phyloP scores from a whole-genome alignment of 2,797 vertebrate species.

The Spinus pinus region DNA sequence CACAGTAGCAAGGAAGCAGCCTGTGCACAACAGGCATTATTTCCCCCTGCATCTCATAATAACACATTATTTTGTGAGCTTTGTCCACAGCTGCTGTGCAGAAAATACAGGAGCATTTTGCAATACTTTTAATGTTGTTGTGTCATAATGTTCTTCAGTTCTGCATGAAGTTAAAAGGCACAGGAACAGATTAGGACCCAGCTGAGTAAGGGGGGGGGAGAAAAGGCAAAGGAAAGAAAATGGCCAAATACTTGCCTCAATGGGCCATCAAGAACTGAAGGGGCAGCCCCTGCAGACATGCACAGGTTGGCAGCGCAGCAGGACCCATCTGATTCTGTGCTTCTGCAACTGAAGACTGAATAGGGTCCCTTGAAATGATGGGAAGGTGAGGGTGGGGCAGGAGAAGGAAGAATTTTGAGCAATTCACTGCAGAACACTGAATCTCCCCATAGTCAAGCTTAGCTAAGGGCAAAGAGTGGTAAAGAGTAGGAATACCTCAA shows the following conservation, averaged over 20 bases:
- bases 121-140: background rate
- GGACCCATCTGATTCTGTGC: background rate
- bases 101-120: background rate
- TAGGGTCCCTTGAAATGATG: background rate
- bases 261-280: background rate
- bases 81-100: background rate
- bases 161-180: background rate
- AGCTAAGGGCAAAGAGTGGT: background rate
- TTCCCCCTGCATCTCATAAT: background rate
- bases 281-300: background rate
- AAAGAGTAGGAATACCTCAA: background rate
- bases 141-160: background rate
- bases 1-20: background rate
- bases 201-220: rapidly evolving
- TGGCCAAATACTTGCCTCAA: background rate
- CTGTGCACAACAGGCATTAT: background rate
- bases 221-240: background rate
- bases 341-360: background rate
- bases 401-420: background rate
- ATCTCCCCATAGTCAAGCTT: background rate
- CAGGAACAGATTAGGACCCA: background rate
- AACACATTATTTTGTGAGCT: background rate
- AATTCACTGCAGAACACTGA: background rate
- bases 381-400: too few species aligned
- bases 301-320: background rate